A percentile compares a stretch with the other conserved stretches of the same genome.
Conservation (phyloP, 2,888 invertebrate species). For the Macropis europaea region DNA sequence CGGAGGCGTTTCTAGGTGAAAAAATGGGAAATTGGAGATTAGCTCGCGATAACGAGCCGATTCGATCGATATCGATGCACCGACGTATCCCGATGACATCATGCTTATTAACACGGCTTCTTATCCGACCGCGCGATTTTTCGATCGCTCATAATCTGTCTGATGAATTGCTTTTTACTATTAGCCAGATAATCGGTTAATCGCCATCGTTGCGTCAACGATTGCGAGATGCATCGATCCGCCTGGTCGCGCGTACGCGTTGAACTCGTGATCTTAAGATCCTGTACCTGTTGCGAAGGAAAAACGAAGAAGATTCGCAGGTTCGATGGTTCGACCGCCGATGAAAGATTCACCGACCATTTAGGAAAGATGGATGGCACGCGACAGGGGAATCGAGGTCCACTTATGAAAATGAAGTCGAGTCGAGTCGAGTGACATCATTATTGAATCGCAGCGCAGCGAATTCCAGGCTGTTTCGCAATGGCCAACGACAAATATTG, state of each 20-base stretch:
- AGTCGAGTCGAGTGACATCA: constrained; percentile 24
- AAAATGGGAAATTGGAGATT: too few relatives aligned
- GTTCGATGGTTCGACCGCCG: too few relatives aligned
- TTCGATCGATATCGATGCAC: constrained; percentile 26
- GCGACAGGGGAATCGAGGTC: too few relatives aligned
- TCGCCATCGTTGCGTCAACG: not conserved
- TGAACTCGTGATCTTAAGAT: too few relatives aligned
- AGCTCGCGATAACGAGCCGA: constrained; percentile 10
- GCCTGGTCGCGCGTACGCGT: too few relatives aligned
- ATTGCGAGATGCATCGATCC: not conserved
- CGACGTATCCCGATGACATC: constrained; percentile 41
- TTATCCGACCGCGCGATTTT: constrained; percentile 26
- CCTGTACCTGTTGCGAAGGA: too few relatives aligned
- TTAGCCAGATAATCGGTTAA: not conserved
- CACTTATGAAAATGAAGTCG: not conserved
- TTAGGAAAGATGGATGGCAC: too few relatives aligned
- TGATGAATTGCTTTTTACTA: not conserved
- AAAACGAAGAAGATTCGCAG: too few relatives aligned
- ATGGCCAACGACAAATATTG: constrained; percentile 29
- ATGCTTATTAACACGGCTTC: constrained; percentile 50
- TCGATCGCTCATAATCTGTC: not conserved
- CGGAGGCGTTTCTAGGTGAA: too few relatives aligned
- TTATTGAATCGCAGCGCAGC: constrained; percentile 20
- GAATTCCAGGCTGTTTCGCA: constrained; percentile 34
- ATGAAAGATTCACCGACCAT: too few relatives aligned